These are phyloP conservation scores for Gymnobelideus leadbeateri DNA, from an alignment of 2,113 vertebrate genomes.

Conservation along the genomic window DNA sequence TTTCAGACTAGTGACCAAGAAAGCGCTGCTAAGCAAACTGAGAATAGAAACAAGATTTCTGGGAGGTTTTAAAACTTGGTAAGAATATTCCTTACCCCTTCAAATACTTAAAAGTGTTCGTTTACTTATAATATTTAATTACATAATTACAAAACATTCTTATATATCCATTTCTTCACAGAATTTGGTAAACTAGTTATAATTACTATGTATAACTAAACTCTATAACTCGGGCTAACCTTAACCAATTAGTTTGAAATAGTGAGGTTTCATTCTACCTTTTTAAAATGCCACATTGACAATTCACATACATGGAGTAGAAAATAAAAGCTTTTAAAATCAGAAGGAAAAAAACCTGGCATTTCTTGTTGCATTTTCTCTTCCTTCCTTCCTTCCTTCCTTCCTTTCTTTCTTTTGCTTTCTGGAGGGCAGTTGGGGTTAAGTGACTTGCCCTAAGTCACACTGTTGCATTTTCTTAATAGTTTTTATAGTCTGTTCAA, in stretches of 20 bases:
- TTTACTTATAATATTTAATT: constrained; percentile 10
- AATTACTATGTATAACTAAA: constrained; percentile 12
- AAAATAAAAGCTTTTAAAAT: background rate
- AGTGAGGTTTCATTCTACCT: background rate
- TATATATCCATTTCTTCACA: background rate
- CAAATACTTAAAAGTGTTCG: constrained; percentile 4
- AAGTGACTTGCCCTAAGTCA: too few species aligned
- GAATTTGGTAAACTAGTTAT: background rate
- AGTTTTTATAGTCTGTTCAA: background rate
- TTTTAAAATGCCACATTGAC: background rate
- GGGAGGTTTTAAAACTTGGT: constrained; percentile 4
- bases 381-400: too few species aligned
- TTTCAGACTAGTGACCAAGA: constrained; percentile 19
- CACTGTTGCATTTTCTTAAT: background rate
- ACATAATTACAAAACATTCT: constrained; percentile 14
- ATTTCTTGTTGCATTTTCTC: background rate
- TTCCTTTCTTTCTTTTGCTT: too few species aligned
- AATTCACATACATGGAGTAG: background rate
- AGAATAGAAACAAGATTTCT: background rate
- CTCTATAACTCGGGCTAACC: constrained; percentile 8
- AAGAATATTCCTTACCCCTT: constrained; percentile 15
- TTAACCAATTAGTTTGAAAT: background rate
- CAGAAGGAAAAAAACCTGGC: background rate
- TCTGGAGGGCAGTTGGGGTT: too few species aligned
- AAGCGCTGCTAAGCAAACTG: constrained; percentile 26